Conservation (phyloP, 2,113 vertebrate genomes). For the Rhizomys pruinosus region DNA sequence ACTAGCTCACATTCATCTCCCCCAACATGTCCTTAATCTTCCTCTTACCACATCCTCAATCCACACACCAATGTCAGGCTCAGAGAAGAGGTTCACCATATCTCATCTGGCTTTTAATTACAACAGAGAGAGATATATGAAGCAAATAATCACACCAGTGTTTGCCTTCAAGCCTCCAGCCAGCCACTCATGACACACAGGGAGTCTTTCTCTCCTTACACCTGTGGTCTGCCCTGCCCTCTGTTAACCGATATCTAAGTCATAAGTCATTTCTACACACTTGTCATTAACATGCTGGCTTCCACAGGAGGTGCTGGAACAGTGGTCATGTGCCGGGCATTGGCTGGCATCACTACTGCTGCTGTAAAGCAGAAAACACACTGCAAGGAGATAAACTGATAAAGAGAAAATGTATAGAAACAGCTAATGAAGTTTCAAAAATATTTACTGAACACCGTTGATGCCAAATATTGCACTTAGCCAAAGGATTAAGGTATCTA, state of each 20-base stretch:
- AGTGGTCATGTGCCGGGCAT: neutral
- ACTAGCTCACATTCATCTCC: neutral
- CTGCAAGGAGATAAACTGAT: neutral
- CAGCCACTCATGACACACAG: neutral
- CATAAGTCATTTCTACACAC: neutral
- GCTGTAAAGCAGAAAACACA: neutral
- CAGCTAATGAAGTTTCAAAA: conserved; percentile 25
- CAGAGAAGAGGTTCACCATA: neutral
- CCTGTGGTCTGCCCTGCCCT: neutral
- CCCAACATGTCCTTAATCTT: neutral
- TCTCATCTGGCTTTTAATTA: neutral
- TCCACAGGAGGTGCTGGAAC: neutral
- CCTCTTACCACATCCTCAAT: neutral
- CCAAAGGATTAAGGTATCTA: neutral
- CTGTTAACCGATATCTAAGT: neutral
- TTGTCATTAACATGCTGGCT: neutral
- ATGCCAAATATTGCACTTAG: neutral
- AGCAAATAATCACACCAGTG: neutral
- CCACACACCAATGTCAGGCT: neutral
- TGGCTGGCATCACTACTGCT: neutral
- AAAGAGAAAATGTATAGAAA: neutral
- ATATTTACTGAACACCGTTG: neutral
- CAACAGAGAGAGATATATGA: conserved; percentile 19
- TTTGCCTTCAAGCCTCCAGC: neutral
- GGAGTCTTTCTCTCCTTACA: neutral